Evolutionary conservation across 53 echinoderm and acorn worm genomes (phyloP).

Genomic region (Holothuria leucospilota): DNA sequence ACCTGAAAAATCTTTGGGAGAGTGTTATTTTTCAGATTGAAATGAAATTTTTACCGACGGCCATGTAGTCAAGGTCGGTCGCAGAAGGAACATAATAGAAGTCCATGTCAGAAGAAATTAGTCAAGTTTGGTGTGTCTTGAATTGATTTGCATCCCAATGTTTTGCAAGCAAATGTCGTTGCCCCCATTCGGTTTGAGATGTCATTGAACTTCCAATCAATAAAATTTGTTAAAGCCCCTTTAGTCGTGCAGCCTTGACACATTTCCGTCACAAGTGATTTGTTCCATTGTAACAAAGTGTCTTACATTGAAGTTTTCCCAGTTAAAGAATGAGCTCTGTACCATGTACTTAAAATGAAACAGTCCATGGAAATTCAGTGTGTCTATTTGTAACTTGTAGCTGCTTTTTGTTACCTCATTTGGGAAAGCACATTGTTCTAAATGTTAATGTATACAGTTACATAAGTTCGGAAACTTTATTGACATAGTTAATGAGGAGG

Average conservation of each 20-base stretch:
- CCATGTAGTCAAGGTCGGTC: slow-evolving; percentile 34
- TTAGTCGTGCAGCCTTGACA: slow-evolving; percentile 22
- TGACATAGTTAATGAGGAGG: too few species aligned
- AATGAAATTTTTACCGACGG: slow-evolving; percentile 31
- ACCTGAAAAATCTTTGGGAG: not conserved
- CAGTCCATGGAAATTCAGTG: too few species aligned
- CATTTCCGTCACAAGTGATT: not conserved
- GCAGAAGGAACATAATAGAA: not conserved
- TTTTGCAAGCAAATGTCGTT: slow-evolving; percentile 20
- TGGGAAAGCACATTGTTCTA: too few species aligned
- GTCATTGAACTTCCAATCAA: slow-evolving; percentile 32
- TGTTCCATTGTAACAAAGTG: too few species aligned
- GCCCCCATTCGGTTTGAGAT: slow-evolving; percentile 26
- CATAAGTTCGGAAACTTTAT: too few species aligned
- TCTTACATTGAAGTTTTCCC: too few species aligned
- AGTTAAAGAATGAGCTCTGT: too few species aligned
- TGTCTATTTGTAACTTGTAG: too few species aligned
- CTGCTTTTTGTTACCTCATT: too few species aligned
- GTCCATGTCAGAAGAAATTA: slow-evolving; percentile 30
- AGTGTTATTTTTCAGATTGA: slow-evolving; percentile 31
- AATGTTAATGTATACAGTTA: too few species aligned
- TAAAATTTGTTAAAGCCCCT: slow-evolving; percentile 2
- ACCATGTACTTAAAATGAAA: too few species aligned
- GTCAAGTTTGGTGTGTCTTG: slow-evolving; percentile 24
- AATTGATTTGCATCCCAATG: slow-evolving; percentile 43